Conservation (phyloP, 2,888 invertebrate species). For the Euzophera pinguis region DNA sequence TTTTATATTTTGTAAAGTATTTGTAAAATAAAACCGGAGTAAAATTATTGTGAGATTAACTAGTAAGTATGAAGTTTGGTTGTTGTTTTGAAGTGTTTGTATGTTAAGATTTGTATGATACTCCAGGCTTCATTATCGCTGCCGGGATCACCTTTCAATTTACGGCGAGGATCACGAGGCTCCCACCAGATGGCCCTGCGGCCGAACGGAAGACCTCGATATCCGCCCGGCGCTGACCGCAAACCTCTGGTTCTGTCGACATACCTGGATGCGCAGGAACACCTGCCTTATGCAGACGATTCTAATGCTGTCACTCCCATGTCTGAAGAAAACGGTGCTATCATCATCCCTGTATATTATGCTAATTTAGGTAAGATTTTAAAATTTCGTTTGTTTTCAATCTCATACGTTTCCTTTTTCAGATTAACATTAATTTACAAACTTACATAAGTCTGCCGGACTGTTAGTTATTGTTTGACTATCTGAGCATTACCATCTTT, state of each 20-base stretch:
- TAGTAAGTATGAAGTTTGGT: conserved; percentile 17
- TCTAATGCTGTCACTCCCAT: conserved; percentile 98
- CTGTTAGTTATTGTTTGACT: no score
- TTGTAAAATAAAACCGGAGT: background rate
- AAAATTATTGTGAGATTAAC: background rate
- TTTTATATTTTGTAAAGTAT: conserved; percentile 23
- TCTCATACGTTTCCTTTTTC: background rate
- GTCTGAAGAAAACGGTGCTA: conserved; percentile 98
- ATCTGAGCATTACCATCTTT: no score
- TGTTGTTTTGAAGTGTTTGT: conserved; percentile 13
- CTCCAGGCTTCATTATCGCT: conserved; percentile 96
- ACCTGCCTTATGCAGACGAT: conserved; percentile 98
- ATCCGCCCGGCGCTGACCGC: conserved; percentile 91
- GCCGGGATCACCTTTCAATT: conserved; percentile 97
- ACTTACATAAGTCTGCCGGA: no score
- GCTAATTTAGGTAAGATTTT: conserved; percentile 85
- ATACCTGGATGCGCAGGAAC: conserved; percentile 96
- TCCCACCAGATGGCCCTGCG: conserved; percentile 95
- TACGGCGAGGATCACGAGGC: conserved; percentile 92
- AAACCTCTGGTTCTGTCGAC: conserved; percentile 96
- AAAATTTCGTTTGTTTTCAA: no score
- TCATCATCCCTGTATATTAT: conserved; percentile 94
- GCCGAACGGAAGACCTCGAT: conserved; percentile 88
- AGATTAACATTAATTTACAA: no score
- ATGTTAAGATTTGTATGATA: conserved; percentile 35